Evolutionary conservation across 2,888 invertebrate species (phyloP), one percentile per base, ranked within the genome.

Genomic region (Clostera curtula): DNA sequence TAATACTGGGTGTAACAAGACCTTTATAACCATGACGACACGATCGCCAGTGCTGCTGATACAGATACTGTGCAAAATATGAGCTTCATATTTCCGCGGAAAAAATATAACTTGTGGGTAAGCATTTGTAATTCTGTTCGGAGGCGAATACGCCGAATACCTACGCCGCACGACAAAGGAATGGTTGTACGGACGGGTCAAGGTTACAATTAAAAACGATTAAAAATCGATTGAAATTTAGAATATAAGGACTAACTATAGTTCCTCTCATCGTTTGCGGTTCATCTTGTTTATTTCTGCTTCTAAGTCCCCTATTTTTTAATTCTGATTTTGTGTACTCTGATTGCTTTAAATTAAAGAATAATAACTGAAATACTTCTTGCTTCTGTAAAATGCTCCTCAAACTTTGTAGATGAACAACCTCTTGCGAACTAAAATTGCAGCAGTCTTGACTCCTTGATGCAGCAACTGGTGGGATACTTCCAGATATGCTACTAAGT

Each of bases 151-250:
- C n/a, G n/a, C n/a, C n/a, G n/a, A n/a, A n/a, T n/a, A n/a, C n/a
- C n/a, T n/a, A n/a, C n/a, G n/a, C n/a, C n/a, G n/a, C n/a, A n/a
- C n/a, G n/a, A n/a, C n/a, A n/a, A n/a, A n/a, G n/a, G n/a, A n/a
- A n/a, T n/a, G n/a, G n/a, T n/a, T n/a, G n/a, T n/a, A 92, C 89
- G 61, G 88, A 86, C 57, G 91, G 89, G 74, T 87, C 79, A 54
- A 82, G 71, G 56, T 69, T 80, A 39, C 80, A 76, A 27, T 61
- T 71, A 14, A 80, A 44, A 18, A 46, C 74, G 82, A 13, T 80
- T 69, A 56, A 58, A 61, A 3, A 80, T 44, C 43, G 75, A 75
- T 28, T 76, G 71, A 24, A 80, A 43, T 41, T 70, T 70, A 35
- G 48, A 59, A 43, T 77, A 75, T 40, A 52, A 69, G 12, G 66